phyloP scores from a whole-genome alignment of 2,113 vertebrate species.

The Rhynchomys soricoides region DNA sequence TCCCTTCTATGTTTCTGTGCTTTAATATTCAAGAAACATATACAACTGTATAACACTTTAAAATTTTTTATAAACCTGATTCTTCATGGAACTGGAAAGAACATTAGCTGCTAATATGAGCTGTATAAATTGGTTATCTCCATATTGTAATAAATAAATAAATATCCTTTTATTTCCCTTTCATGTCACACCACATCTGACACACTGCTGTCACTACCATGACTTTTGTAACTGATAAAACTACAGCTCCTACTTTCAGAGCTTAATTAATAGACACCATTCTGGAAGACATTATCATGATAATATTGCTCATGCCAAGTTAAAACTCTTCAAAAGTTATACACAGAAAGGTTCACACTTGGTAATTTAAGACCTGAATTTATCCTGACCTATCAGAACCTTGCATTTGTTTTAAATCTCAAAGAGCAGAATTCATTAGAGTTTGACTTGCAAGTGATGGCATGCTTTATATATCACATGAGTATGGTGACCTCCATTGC shows the following conservation, averaged over 20 bases:
- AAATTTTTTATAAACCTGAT: neutral
- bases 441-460: conserved; percentile 69
- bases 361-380: conserved; percentile 59
- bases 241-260: neutral
- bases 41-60: neutral
- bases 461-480: conserved; percentile 69
- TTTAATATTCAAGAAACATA: neutral
- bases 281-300: neutral
- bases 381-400: conserved; percentile 61
- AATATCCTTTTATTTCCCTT: neutral
- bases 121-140: neutral
- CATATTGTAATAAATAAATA: neutral
- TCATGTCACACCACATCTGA: neutral
- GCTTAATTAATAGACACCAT: conserved; percentile 8
- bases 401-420: conserved; percentile 66
- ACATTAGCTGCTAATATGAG: neutral
- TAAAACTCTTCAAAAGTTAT: conserved; percentile 17
- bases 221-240: neutral
- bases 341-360: conserved; percentile 31
- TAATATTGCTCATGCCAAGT: conserved; percentile 7
- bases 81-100: neutral
- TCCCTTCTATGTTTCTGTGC: neutral
- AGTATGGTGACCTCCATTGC: conserved; percentile 58
- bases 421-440: conserved; percentile 74
- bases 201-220: neutral